These are phyloP conservation scores for Ptyas mucosa DNA, from an alignment of 2,113 vertebrate species.

Conservation along the genomic window DNA sequence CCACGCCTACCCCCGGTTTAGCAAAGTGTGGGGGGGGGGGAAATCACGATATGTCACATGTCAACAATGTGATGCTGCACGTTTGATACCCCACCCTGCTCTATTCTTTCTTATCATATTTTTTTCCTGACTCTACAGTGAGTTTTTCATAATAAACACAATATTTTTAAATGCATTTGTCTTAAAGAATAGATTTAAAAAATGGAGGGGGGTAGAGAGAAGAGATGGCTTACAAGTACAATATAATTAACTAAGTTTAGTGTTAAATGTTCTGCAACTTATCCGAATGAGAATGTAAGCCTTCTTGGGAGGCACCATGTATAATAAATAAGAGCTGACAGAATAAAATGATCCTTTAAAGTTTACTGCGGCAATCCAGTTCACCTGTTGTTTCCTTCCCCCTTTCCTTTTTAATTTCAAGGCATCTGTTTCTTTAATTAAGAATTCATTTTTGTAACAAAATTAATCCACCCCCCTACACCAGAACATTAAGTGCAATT, in stretches of 20 bases:
- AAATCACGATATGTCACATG: no score
- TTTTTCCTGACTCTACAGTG: not conserved
- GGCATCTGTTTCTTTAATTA: conserved; percentile 1
- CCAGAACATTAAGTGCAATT: not conserved
- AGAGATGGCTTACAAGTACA: not conserved
- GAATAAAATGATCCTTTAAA: not conserved
- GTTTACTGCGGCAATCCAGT: not conserved
- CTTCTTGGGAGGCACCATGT: not conserved
- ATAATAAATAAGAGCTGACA: not conserved
- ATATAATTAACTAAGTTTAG: not conserved
- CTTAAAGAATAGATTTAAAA: not conserved
- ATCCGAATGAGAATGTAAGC: not conserved
- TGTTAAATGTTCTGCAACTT: not conserved
- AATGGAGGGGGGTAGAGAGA: not conserved
- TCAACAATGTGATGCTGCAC: no score
- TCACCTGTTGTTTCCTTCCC: not conserved
- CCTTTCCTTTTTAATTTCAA: not conserved
- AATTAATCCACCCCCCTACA: not conserved
- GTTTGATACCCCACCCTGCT: no score
- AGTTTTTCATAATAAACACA: not conserved
- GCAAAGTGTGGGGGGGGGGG: no score
- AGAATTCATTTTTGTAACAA: not conserved
- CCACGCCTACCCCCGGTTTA: no score
- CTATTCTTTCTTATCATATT: not conserved
- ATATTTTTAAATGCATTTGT: not conserved